Conservation (phyloP, 2,113 vertebrate species). For the Poeciliopsis turrubarensis region DNA sequence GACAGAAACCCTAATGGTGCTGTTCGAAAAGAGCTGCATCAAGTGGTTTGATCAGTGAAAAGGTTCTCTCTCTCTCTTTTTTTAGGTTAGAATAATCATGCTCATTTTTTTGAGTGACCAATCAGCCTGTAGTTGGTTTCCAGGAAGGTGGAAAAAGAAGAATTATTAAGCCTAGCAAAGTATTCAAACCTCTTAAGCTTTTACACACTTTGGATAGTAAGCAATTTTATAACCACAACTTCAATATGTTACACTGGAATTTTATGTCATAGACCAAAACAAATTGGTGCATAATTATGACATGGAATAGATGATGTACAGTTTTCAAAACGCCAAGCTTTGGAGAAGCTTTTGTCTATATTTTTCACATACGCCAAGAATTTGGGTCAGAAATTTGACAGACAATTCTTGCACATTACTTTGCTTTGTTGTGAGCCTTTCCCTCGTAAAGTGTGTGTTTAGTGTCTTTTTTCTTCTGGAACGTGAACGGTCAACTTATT, state of each 20-base stretch:
- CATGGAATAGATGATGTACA: neutral
- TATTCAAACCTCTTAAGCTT: neutral
- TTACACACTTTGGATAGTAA: neutral
- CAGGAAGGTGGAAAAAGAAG: constrained; percentile 9
- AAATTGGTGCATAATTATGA: neutral
- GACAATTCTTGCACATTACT: no score
- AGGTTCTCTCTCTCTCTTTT: constrained; percentile 36
- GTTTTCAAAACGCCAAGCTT: neutral
- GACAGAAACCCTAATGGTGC: constrained; percentile 12
- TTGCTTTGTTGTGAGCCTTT: no score
- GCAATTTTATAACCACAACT: neutral
- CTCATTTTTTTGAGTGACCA: constrained; percentile 34
- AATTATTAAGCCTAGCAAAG: neutral
- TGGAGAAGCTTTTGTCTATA: no score
- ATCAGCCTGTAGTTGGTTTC: constrained; percentile 41
- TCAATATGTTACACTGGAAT: neutral
- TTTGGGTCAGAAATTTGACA: no score
- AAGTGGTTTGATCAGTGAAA: constrained; percentile 59
- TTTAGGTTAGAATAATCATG: constrained; percentile 51
- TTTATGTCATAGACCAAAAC: neutral
- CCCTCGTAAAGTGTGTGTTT: no score
- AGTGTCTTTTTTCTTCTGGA: no score
- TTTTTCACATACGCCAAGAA: no score
- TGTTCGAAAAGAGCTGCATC: constrained; percentile 29
- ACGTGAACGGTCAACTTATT: no score